Percentiles rank a stretch among this genome's conserved stretches.
Evolutionary conservation across 2,797 vertebrate genomes (phyloP).

Genomic region (Rallus crepitans): DNA sequence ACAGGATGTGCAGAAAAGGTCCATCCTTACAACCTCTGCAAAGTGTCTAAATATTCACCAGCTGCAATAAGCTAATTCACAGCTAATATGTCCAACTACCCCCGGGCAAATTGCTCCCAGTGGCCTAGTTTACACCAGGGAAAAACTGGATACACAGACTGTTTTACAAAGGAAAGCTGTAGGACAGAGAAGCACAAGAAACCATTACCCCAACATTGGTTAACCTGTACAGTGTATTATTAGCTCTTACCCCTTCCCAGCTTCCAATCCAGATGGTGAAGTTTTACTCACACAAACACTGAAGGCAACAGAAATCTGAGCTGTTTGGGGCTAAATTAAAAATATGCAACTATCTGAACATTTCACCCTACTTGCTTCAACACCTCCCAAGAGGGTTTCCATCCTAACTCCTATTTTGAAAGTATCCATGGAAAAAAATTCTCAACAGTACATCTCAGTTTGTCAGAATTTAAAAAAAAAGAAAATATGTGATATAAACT

Average conservation of each 20-base stretch:
- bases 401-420: neutral
- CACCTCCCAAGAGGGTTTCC: neutral
- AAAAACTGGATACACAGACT: neutral
- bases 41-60: slow-evolving; percentile 24
- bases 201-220: neutral
- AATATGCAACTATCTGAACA: neutral
- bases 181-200: neutral
- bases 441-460: neutral
- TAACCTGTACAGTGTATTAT: neutral
- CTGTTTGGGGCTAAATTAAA: neutral
- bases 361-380: neutral
- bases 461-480: neutral
- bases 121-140: slow-evolving; percentile 5
- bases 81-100: slow-evolving; percentile 28
- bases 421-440: neutral
- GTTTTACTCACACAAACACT: neutral
- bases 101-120: slow-evolving; percentile 45
- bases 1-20: neutral
- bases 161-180: neutral
- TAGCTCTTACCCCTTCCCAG: neutral
- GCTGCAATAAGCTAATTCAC: slow-evolving; percentile 62
- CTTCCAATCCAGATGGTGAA: neutral
- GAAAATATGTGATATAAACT: neutral
- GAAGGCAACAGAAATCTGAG: neutral
- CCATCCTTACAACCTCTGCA: slow-evolving; percentile 27